Evolutionary conservation across 2,797 vertebrate species (phyloP).

Genomic region (Rhinatrema bivittatum): DNA sequence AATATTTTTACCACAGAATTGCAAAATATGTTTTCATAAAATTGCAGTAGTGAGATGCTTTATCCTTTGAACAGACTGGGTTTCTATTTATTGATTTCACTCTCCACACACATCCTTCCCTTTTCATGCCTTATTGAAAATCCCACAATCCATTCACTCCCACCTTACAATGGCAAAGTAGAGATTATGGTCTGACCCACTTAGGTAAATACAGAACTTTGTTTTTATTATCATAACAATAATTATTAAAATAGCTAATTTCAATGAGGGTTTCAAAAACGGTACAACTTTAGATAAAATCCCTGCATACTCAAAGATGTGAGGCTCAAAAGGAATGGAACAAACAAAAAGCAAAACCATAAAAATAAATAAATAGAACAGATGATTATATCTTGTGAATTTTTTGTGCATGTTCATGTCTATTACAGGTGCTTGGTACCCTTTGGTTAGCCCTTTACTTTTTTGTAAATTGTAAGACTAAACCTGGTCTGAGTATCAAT

Average conservation of each 20-base stretch:
- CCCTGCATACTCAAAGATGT: slow-evolving; percentile 14
- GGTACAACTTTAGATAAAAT: slow-evolving; percentile 15
- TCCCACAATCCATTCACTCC: too few relatives aligned
- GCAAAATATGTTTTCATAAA: too few relatives aligned
- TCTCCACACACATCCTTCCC: too few relatives aligned
- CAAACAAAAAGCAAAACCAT: background rate
- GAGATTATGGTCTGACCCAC: background rate
- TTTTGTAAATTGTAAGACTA: slow-evolving; percentile 2
- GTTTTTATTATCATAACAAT: slow-evolving; percentile 18
- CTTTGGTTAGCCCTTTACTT: slow-evolving; percentile 41
- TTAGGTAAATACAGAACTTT: slow-evolving; percentile 11
- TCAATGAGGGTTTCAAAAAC: slow-evolving; percentile 11
- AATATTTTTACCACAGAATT: too few relatives aligned
- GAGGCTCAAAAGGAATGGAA: background rate
- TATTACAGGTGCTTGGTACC: slow-evolving; percentile 12
- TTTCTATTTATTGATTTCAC: too few relatives aligned
- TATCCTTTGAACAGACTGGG: too few relatives aligned
- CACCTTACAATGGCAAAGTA: too few relatives aligned
- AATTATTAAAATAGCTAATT: slow-evolving; percentile 19
- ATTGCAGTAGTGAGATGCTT: too few relatives aligned
- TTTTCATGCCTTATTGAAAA: too few relatives aligned
- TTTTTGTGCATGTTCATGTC: too few relatives aligned
- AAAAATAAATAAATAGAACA: slow-evolving; percentile 11
- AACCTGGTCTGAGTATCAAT: slow-evolving; percentile 7
- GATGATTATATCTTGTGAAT: too few relatives aligned